Evolutionary conservation across 2,888 invertebrate species (phyloP), one percentile per base, ranked within the genome.

Genomic region (Drosophila siamana): DNA sequence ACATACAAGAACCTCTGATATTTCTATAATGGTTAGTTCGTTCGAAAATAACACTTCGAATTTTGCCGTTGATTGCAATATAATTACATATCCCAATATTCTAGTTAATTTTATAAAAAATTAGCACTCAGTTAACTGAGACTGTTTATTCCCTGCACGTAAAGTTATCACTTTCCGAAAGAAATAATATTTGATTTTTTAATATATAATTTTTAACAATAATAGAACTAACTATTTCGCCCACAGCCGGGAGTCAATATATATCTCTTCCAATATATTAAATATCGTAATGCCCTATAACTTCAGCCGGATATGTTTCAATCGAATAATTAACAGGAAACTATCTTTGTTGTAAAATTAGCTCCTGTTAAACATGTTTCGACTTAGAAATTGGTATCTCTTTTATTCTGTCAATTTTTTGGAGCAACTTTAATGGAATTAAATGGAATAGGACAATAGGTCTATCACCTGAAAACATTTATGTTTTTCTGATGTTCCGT

Each of bases 321-420:
- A 90, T 93, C 84, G 62, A 92, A 90, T 82, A 92, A 90, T 82
- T 90, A 92, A 71, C 92, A 93, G 73, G 86, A 92, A 71, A 92
- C 93, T 84, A 91, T 93, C 24, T 93, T 93, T 81, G 94, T 94
- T 86, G 92, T 93, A 26, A 93, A 93, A 75, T 78, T 91, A 38
- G 86, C 88, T 52, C 90, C 89, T 6, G 72, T 89, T 4, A 69
- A 65, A 51, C 72, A 74, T 63, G 61, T 52, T 40, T n/a, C n/a
- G n/a, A n/a, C n/a, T n/a, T n/a, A n/a, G n/a, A n/a, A n/a, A n/a
- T n/a, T n/a, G n/a, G n/a, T n/a, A n/a, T n/a, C n/a, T n/a, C n/a
- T n/a, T n/a, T n/a, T n/a, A n/a, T n/a, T n/a, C n/a, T n/a, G n/a
- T n/a, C n/a, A n/a, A n/a, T n/a, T n/a, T n/a, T n/a, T n/a, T n/a